Base-by-base conservation (phyloP, 2,113 vertebrate species). In the Eleginops maclovinus region DNA sequence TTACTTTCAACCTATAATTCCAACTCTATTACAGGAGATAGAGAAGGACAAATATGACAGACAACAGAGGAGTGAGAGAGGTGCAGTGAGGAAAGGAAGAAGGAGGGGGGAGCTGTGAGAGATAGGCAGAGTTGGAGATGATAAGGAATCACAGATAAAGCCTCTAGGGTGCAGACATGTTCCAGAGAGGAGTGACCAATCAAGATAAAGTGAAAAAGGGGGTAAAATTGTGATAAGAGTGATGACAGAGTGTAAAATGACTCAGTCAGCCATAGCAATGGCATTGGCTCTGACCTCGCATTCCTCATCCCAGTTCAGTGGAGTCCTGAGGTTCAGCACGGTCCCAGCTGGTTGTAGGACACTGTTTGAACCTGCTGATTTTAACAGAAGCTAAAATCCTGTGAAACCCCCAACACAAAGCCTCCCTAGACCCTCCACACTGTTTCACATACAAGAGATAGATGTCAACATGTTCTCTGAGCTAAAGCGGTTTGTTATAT, bases 131-230 rank as follows among this genome's bases (percentile, higher is more conserved):
- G 86, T 69, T 77, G 61, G 70, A 83, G 72, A 55, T 36, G 89
- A 92, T 92, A 93, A 93, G 89, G 76, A 89, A 87, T 84, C 83
- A 41, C 70, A 87, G 89, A 91, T 91, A 93, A 90, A 88, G 72
- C 78, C 82, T 89, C 86, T 4, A 31, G 81, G 88, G 89, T 69
- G 78, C 89, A 79, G 79, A 85, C 64, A 46, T 83, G 89, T 87
- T 89, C 88, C 79, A 79, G 78, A 75, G 88, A 91, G 80, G 75
- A 89, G 89, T 87, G 90, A 88, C 89, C 89, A 85, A 90, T 91
- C 90, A 82, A 87, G 89, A 91, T 87, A 75, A 77, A 87, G 86
- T 61, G 78, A 86, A 82, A 80, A 87, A 86, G 81, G 79, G 82
- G 81, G 68, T 86, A 76, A 75, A 84, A 76, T 43, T 72, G 81